Conservation (phyloP, 2,888 invertebrate species). For the Tipula helvola region DNA sequence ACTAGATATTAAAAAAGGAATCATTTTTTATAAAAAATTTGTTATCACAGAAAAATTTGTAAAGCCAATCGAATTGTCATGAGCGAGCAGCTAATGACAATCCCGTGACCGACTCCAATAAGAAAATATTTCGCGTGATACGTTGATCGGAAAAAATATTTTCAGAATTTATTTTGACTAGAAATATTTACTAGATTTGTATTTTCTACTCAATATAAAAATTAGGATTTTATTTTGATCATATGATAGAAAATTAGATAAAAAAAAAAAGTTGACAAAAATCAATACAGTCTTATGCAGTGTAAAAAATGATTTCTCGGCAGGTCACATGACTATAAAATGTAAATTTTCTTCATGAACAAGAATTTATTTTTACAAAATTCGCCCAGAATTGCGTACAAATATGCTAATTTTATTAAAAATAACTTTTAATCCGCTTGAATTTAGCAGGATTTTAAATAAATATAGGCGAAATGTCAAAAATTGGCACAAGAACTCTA, state of each 20-base stretch:
- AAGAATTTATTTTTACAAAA: neutral
- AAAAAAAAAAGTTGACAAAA: neutral
- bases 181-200: neutral
- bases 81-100: neutral
- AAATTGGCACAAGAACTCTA: neutral
- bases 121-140: neutral
- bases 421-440: neutral
- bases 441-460: neutral
- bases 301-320: neutral
- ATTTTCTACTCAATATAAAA: neutral
- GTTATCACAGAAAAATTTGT: neutral
- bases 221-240: neutral
- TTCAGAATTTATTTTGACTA: neutral
- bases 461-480: neutral
- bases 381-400: neutral
- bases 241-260: neutral
- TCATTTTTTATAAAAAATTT: neutral
- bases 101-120: neutral
- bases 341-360: neutral
- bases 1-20: neutral
- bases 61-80: neutral
- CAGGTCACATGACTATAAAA: neutral
- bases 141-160: neutral
- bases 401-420: neutral
- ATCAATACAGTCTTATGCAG: neutral